Evolutionary conservation across 2,888 invertebrate genomes (phyloP), one percentile per base, ranked within the genome.

Genomic region (Deroplatys truncata): DNA sequence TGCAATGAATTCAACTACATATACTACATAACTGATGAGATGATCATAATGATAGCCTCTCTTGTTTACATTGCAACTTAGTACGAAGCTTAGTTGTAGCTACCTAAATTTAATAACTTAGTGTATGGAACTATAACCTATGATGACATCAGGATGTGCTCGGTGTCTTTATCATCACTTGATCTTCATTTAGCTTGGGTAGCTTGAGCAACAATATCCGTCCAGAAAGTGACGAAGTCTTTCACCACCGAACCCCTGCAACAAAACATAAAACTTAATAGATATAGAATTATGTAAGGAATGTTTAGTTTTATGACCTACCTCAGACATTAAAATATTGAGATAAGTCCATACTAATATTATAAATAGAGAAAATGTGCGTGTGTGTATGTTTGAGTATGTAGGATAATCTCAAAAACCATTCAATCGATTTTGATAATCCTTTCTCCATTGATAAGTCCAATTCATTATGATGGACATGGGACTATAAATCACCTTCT

Each of bases 171-270:
- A 20, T 4, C 56, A 72, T 20, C 25, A 20, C 20, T 9, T 20
- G 56, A 20, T 72, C 56, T 72, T 72, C 56, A 72, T 25, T 72
- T 72, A 2, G 56, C 56, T 20, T 16, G 20, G 20, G 56, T 1
- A 3, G 88, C 88, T 8, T 89, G 72, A 8, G 95, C 96, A 85
- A 96, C 94, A 82, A 96, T 93, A 91, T 96, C 95, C 35, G 96
- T 95, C 97, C 97, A 97, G 93, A 96, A 97, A 10, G 95, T 96
- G 88, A 95, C 95, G 92, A 97, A 97, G 92, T 96, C 96, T 93
- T 97, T 96, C 92, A 97, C 93, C 29, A 97, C 95, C 7, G 97
- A 96, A 86, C 97, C 97, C 84, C 97, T 97, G 95, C 83, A 95
- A 96, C 89, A 91, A 35, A 87, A 43, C 43, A 43, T 43, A 43